phyloP scores from a whole-genome alignment of 2,888 invertebrate species.

The Rugalucina vietnamica region DNA sequence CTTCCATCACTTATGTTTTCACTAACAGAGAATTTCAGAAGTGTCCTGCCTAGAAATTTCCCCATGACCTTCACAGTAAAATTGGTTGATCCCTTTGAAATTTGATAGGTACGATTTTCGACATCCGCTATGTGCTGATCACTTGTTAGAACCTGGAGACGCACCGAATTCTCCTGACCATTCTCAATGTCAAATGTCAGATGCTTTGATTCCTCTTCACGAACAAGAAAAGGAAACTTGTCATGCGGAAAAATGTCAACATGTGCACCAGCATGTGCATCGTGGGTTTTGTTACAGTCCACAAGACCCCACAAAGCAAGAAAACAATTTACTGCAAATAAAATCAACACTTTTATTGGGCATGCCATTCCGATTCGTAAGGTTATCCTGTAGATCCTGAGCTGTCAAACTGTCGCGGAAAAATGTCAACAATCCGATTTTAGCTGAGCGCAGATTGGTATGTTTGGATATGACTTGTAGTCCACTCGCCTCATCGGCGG shows the following conservation, averaged over 20 bases:
- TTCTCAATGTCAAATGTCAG: conserved; percentile 53
- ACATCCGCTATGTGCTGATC: conserved; percentile 50
- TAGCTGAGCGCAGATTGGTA: too few relatives aligned
- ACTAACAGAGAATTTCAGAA: conserved; percentile 55
- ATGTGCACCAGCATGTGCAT: conserved; percentile 20
- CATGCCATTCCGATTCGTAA: conserved; percentile 46
- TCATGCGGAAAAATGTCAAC: conserved; percentile 39
- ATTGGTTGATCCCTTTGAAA: conserved; percentile 37
- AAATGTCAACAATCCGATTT: too few relatives aligned
- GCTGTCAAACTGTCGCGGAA: too few relatives aligned
- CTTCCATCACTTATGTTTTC: not conserved
- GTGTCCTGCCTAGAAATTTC: conserved; percentile 63
- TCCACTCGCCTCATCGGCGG: too few relatives aligned
- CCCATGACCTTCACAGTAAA: conserved; percentile 58
- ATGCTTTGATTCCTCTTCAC: conserved; percentile 53
- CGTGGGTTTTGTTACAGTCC: conserved; percentile 51
- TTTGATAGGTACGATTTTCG: conserved; percentile 23
- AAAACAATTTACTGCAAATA: conserved; percentile 50
- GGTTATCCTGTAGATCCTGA: not conserved
- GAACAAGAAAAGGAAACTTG: conserved; percentile 42
- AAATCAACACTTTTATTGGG: conserved; percentile 50
- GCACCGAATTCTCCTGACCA: conserved; percentile 25
- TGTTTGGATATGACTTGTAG: too few relatives aligned
- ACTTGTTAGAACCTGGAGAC: conserved; percentile 38
- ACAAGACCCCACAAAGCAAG: conserved; percentile 48